Evolutionary conservation across 2,797 vertebrate species (phyloP).

Genomic region (Adrianichthys oophorus): DNA sequence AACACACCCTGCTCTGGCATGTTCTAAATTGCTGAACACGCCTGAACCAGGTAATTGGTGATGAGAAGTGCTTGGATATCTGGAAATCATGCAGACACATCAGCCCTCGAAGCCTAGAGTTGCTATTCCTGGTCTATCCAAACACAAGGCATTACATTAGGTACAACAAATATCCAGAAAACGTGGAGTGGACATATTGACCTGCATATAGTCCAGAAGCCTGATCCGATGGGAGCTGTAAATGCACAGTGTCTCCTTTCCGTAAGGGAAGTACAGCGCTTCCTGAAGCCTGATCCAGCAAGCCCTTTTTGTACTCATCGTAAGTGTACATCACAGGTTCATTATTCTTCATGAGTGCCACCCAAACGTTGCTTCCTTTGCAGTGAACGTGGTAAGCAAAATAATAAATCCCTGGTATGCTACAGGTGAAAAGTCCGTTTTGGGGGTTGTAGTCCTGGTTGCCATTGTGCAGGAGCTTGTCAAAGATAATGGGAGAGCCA

Average conservation of each 20-base stretch:
- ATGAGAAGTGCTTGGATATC: no score
- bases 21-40: no score
- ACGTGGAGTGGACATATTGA: slow-evolving; percentile 94
- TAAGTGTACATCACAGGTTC: slow-evolving; percentile 98
- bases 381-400: slow-evolving; percentile 96
- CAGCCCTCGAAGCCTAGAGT: no score
- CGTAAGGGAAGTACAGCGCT: slow-evolving; percentile 89
- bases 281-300: slow-evolving; percentile 95
- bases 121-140: no score
- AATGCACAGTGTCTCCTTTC: slow-evolving; percentile 88
- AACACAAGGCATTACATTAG: slow-evolving; percentile 79
- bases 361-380: slow-evolving; percentile 95
- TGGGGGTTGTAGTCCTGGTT: slow-evolving; percentile 94
- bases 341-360: slow-evolving; percentile 94
- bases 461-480: slow-evolving; percentile 92
- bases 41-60: no score
- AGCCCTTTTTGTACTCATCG: slow-evolving; percentile 95
- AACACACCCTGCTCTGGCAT: no score
- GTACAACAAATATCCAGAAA: slow-evolving; percentile 97
- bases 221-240: slow-evolving; percentile 96
- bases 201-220: slow-evolving; percentile 95
- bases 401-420: slow-evolving; percentile 93
- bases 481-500: slow-evolving; percentile 90
- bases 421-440: slow-evolving; percentile 93
- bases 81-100: no score